A percentile compares a stretch with the other conserved stretches of the same genome.
Evolutionary conservation across 2,888 invertebrate genomes (phyloP).

Genomic region (Hyalella azteca): DNA sequence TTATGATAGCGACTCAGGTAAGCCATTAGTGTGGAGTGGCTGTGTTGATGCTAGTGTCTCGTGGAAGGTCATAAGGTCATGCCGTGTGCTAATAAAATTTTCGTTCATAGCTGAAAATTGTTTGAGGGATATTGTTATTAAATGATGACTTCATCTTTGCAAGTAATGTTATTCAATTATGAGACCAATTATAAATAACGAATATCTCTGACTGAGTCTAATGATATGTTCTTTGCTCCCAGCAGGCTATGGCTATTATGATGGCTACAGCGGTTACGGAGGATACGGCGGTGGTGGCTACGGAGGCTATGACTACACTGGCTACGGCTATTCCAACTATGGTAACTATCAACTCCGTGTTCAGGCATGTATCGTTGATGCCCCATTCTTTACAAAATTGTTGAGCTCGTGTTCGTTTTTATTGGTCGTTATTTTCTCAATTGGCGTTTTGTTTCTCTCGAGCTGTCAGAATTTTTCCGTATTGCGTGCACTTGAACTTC

Average conservation of each 20-base stretch:
- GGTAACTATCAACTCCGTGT: slow-evolving; percentile 56
- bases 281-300: slow-evolving; percentile 56
- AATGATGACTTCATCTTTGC: too few relatives aligned
- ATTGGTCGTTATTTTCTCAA: background rate
- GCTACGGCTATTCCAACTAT: slow-evolving; percentile 57
- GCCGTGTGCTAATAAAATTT: too few relatives aligned
- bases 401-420: background rate
- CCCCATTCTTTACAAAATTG: background rate
- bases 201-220: background rate
- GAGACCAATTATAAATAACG: background rate
- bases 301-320: slow-evolving; percentile 54
- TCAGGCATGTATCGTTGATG: slow-evolving; percentile 35
- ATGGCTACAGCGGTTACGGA: slow-evolving; percentile 56
- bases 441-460: background rate
- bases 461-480: background rate
- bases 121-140: too few relatives aligned
- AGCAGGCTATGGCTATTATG: slow-evolving; percentile 41
- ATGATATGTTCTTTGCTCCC: background rate
- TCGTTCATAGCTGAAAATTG: too few relatives aligned
- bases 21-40: background rate
- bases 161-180: background rate
- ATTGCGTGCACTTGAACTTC: slow-evolving; percentile 3
- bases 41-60: background rate
- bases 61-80: background rate
- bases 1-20: background rate